Conservation (phyloP, 2,888 invertebrate genomes). For the Sesamia inferens region DNA sequence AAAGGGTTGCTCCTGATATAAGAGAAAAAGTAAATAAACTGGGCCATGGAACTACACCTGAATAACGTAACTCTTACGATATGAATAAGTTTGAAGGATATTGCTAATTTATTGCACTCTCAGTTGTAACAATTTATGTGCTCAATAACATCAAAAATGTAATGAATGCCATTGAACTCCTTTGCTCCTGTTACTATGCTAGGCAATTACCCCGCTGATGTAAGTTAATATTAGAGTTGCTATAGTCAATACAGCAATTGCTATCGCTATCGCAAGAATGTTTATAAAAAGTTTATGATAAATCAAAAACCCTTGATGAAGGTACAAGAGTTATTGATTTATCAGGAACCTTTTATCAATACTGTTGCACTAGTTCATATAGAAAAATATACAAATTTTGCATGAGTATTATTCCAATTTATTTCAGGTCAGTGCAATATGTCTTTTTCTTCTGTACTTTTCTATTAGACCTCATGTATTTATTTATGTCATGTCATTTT, state of each 20-base stretch:
- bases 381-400: no score
- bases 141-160: not conserved
- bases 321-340: no score
- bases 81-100: not conserved
- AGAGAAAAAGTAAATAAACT: not conserved
- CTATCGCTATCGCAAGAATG: conserved; percentile 16
- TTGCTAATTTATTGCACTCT: not conserved
- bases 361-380: no score
- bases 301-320: conserved; percentile 1
- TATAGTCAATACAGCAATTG: conserved; percentile 23
- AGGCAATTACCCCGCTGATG: conserved; percentile 6
- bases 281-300: conserved; percentile 20
- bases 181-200: not conserved
- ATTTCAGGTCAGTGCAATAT: no score
- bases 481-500: no score
- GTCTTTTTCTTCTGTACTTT: no score
- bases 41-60: not conserved
- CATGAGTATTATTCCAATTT: no score
- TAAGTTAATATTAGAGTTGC: conserved; percentile 11
- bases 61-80: not conserved
- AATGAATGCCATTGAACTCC: not conserved
- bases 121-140: not conserved
- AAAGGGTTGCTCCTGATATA: not conserved
- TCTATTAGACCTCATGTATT: no score
- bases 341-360: no score